These are phyloP conservation scores for Chelidonichthys spinosus DNA, from an alignment of 2,797 vertebrate genomes.

Conservation along the genomic window DNA sequence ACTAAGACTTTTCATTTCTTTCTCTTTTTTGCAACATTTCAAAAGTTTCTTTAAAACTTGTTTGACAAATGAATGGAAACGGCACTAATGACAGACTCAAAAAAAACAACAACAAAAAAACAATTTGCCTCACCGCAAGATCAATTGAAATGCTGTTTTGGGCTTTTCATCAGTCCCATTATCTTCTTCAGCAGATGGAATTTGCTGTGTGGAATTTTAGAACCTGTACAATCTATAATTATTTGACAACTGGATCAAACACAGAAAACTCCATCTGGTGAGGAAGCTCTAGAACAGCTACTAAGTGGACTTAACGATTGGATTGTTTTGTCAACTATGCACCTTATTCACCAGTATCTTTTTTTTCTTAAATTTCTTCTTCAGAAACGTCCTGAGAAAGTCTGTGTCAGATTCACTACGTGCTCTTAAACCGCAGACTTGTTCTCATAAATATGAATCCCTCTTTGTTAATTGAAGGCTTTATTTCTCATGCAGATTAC, in stretches of 20 bases:
- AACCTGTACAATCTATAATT: slow-evolving; percentile 1
- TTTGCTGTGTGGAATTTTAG: not conserved
- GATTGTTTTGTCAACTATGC: slow-evolving; percentile 14
- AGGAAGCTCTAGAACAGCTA: not conserved
- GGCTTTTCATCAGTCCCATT: slow-evolving; percentile 16
- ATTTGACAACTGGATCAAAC: too few species aligned
- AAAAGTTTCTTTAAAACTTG: not conserved
- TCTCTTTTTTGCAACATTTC: not conserved
- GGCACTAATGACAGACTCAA: not conserved
- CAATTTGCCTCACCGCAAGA: not conserved
- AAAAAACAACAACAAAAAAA: not conserved
- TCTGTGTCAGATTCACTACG: too few species aligned
- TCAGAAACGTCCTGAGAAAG: too few species aligned
- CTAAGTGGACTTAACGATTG: slow-evolving; percentile 9
- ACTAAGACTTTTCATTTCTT: too few species aligned
- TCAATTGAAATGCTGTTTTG: slow-evolving; percentile 1
- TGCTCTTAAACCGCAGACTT: too few species aligned
- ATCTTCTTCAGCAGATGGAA: slow-evolving; percentile 6
- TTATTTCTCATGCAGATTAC: too few species aligned
- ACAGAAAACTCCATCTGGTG: not conserved
- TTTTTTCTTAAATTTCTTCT: slow-evolving; percentile 1
- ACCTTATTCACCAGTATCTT: too few species aligned
- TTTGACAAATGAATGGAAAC: not conserved
- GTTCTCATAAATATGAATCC: too few species aligned
- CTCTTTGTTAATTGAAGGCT: too few species aligned